Conservation (phyloP, 2,888 invertebrate genomes). For the Euspilapteryx auroguttella region DNA sequence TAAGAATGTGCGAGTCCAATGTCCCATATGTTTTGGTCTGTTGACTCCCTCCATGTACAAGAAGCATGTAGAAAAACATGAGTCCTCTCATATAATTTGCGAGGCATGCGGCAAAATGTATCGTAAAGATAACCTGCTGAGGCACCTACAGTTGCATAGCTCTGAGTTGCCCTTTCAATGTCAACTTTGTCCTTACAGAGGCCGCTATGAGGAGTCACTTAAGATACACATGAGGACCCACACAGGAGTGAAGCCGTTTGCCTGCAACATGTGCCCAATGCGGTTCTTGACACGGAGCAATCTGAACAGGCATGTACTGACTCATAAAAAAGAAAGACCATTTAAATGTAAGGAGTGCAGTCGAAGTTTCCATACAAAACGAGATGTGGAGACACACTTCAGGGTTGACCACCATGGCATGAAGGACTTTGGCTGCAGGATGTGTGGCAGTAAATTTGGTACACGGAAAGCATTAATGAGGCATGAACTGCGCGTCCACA, state of each 20-base stretch:
- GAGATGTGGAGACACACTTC: conserved; percentile 29
- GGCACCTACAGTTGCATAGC: conserved; percentile 39
- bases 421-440: conserved; percentile 35
- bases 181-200: conserved; percentile 35
- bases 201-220: conserved; percentile 32
- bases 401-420: conserved; percentile 40
- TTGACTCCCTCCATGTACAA: conserved; percentile 28
- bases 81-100: conserved; percentile 26
- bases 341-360: conserved; percentile 37
- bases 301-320: conserved; percentile 33
- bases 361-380: conserved; percentile 31
- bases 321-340: conserved; percentile 25
- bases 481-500: conserved; percentile 42
- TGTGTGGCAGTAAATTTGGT: conserved; percentile 43
- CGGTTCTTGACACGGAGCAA: conserved; percentile 42
- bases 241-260: conserved; percentile 43
- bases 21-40: conserved; percentile 30
- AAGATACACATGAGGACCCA: conserved; percentile 47
- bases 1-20: conserved; percentile 24
- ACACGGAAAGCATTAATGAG: conserved; percentile 47
- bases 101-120: conserved; percentile 46
- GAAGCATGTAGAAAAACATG: conserved; percentile 28
- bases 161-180: conserved; percentile 35
- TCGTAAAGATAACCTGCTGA: conserved; percentile 22
- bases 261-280: conserved; percentile 33